Evolutionary conservation across 2,888 invertebrate species (phyloP).

Genomic region (Lissocephala sabroskyi): DNA sequence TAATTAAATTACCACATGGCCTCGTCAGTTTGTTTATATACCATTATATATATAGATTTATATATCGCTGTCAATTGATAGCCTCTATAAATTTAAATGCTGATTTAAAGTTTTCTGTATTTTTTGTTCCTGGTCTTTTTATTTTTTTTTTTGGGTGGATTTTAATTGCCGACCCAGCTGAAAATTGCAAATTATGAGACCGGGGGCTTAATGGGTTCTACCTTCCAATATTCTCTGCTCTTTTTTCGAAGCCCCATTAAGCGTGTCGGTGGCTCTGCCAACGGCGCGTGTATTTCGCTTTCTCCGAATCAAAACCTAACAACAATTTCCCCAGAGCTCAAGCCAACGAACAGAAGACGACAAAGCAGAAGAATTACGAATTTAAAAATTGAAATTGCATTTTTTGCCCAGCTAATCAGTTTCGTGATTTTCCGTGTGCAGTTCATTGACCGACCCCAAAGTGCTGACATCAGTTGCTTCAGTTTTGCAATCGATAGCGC

Average conservation of each 20-base stretch:
- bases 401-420: slow-evolving; percentile 42
- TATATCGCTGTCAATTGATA: too few relatives aligned
- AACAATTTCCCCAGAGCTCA: too few relatives aligned
- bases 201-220: too few relatives aligned
- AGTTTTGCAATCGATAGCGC: slow-evolving; percentile 24
- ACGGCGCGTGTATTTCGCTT: slow-evolving; percentile 32
- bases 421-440: slow-evolving; percentile 37
- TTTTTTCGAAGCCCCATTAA: slow-evolving; percentile 47
- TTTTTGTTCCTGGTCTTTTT: background rate
- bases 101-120: slow-evolving; percentile 17
- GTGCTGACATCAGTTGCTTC: slow-evolving; percentile 42
- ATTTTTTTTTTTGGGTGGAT: slow-evolving; percentile 7
- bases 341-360: background rate
- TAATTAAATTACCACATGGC: slow-evolving; percentile 58
- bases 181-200: slow-evolving; percentile 34
- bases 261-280: slow-evolving; percentile 18
- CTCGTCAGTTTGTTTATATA: slow-evolving; percentile 36
- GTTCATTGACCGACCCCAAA: slow-evolving; percentile 55
- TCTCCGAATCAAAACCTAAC: slow-evolving; percentile 7
- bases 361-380: too few relatives aligned
- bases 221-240: slow-evolving; percentile 25
- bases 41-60: too few relatives aligned
- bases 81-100: slow-evolving; percentile 52
- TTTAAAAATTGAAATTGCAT: slow-evolving; percentile 1
- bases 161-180: slow-evolving; percentile 47